A percentile compares a stretch with the other conserved stretches of the same genome.
These are phyloP conservation scores for Actenoides hombroni DNA, from an alignment of 2,113 vertebrate genomes.

Conservation along the genomic window DNA sequence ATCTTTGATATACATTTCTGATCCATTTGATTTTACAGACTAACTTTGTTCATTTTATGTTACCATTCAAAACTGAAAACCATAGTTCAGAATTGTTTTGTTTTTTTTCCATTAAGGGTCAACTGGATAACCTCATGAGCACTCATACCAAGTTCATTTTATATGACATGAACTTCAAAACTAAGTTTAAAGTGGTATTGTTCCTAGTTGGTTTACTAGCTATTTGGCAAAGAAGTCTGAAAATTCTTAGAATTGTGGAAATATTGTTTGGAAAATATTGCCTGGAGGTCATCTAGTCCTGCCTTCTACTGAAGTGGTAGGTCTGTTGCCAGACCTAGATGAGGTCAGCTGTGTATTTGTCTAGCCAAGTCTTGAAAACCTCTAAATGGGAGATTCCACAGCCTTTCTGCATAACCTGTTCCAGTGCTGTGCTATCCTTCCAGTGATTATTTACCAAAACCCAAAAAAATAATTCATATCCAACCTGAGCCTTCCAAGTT, in stretches of 20 bases:
- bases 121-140: neutral
- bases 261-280: neutral
- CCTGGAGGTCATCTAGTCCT: neutral
- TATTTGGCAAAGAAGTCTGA: neutral
- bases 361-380: neutral
- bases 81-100: neutral
- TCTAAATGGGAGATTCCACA: neutral
- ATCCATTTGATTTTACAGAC: neutral
- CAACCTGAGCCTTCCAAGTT: neutral
- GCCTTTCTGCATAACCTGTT: neutral
- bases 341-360: neutral
- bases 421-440: neutral
- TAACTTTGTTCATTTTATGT: neutral
- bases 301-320: neutral
- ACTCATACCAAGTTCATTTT: neutral
- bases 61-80: neutral
- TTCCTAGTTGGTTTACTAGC: neutral
- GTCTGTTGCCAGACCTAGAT: neutral
- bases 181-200: neutral
- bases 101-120: neutral
- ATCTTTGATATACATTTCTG: neutral
- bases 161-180: neutral
- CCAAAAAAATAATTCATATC: rapidly evolving
- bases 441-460: neutral
- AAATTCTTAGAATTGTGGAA: neutral